Conservation (phyloP, 2,888 invertebrate species). For the Ichneumon xanthorius region DNA sequence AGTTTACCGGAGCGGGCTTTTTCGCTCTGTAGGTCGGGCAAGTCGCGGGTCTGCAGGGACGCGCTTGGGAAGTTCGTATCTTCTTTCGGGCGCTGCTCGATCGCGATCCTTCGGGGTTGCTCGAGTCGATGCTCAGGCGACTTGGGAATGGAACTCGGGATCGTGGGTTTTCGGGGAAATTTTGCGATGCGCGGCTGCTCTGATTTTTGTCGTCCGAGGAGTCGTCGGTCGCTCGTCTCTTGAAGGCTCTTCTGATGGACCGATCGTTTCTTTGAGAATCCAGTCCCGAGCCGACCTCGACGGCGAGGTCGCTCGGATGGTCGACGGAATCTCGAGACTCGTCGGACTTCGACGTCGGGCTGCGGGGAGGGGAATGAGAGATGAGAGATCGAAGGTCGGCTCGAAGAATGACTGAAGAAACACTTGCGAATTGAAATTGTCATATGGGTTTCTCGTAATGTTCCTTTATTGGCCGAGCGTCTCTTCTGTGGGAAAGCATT, state of each 20-base stretch:
- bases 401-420: neutral
- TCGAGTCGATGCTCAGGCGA: slow-evolving; percentile 33
- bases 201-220: neutral
- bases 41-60: slow-evolving; percentile 45
- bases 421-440: too few species aligned
- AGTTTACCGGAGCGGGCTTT: slow-evolving; percentile 33
- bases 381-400: too few species aligned
- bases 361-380: neutral
- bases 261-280: neutral
- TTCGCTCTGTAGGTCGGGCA: slow-evolving; percentile 45
- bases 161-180: neutral
- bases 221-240: slow-evolving; percentile 47
- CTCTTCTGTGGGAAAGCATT: too few species aligned
- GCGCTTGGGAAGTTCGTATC: slow-evolving; percentile 26
- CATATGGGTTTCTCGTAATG: too few species aligned
- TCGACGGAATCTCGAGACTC: slow-evolving; percentile 31
- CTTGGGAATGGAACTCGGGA: slow-evolving; percentile 8
- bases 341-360: slow-evolving; percentile 34
- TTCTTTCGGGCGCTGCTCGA: slow-evolving; percentile 12
- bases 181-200: neutral
- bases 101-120: slow-evolving; percentile 23
- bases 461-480: too few species aligned
- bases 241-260: slow-evolving; percentile 28
- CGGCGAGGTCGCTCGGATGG: slow-evolving; percentile 68
- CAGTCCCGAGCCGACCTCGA: slow-evolving; percentile 68